Conservation (phyloP, 2,888 invertebrate species). For the Gastrophysa polygoni region DNA sequence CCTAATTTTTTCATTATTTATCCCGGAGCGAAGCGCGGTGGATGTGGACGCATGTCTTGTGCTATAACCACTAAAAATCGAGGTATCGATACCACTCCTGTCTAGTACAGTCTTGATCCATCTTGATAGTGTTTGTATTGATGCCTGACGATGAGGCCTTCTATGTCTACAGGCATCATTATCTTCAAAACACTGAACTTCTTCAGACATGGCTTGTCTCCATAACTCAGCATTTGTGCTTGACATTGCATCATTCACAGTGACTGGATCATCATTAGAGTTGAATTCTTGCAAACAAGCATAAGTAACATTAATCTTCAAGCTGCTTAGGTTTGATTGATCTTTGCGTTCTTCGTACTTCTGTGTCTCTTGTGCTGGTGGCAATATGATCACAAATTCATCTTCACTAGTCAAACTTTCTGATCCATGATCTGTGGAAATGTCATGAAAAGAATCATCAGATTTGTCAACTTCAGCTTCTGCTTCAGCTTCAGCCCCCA, state of each 20-base stretch:
- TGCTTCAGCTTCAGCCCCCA: constrained; percentile 21
- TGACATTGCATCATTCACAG: constrained; percentile 27
- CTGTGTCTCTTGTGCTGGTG: constrained; percentile 15
- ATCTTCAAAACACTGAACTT: constrained; percentile 30
- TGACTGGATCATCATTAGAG: constrained; percentile 24
- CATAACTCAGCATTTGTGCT: constrained; percentile 26
- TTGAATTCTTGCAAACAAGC: constrained; percentile 22
- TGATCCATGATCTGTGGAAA: constrained; percentile 5
- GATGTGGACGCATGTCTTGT: too few species aligned
- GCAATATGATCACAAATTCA: constrained; percentile 2
- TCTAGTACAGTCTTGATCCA: too few species aligned
- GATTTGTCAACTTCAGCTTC: constrained; percentile 8
- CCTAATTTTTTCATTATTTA: too few species aligned
- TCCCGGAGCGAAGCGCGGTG: too few species aligned
- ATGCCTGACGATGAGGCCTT: too few species aligned
- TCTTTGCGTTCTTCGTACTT: constrained; percentile 24
- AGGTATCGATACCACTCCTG: too few species aligned
- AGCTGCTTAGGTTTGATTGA: constrained; percentile 21
- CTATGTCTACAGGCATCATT: constrained; percentile 36
- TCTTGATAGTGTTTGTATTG: too few species aligned
- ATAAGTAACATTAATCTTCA: constrained; percentile 32
- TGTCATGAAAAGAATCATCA: constrained; percentile 9
- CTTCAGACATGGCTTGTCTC: constrained; percentile 32
- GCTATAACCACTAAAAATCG: too few species aligned
- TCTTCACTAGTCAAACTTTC: constrained; percentile 3